phyloP scores from a whole-genome alignment of 2,797 vertebrate genomes.

The Mastacembelus armatus region DNA sequence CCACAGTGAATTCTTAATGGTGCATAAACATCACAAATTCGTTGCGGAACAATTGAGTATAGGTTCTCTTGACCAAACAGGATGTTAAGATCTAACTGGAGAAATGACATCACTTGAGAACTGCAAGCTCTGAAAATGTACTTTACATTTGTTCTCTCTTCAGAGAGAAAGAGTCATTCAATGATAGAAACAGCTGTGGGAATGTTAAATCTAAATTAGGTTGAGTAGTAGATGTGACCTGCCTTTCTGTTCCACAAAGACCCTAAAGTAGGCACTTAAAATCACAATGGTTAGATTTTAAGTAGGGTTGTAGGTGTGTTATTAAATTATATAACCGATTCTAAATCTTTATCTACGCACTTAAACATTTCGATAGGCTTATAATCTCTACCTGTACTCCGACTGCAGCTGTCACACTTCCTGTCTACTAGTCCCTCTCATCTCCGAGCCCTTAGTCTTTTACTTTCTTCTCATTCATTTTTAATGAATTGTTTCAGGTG shows the following conservation, averaged over 20 bases:
- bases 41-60: conserved; percentile 66
- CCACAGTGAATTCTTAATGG: conserved; percentile 65
- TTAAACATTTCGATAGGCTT: conserved; percentile 9
- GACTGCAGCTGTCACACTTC: conserved; percentile 19
- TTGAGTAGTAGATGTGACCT: conserved; percentile 8
- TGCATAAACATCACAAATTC: conserved; percentile 51
- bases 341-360: background rate
- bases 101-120: conserved; percentile 74
- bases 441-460: conserved; percentile 56
- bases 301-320: background rate
- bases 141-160: conserved; percentile 61
- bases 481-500: conserved; percentile 84
- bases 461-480: conserved; percentile 79
- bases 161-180: conserved; percentile 41
- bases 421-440: conserved; percentile 30
- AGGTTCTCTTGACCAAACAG: conserved; percentile 52
- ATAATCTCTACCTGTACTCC: conserved; percentile 37
- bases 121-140: conserved; percentile 64
- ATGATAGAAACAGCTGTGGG: conserved; percentile 50
- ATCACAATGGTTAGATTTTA: too few relatives aligned
- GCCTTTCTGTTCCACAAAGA: background rate
- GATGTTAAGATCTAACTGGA: conserved; percentile 72
- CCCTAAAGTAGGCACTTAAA: background rate
- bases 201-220: conserved; percentile 22
- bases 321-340: background rate